A percentile compares a stretch with the other conserved stretches of the same genome.
Conservation (phyloP, 2,888 invertebrate species). For the Oligia fasciuncula region DNA sequence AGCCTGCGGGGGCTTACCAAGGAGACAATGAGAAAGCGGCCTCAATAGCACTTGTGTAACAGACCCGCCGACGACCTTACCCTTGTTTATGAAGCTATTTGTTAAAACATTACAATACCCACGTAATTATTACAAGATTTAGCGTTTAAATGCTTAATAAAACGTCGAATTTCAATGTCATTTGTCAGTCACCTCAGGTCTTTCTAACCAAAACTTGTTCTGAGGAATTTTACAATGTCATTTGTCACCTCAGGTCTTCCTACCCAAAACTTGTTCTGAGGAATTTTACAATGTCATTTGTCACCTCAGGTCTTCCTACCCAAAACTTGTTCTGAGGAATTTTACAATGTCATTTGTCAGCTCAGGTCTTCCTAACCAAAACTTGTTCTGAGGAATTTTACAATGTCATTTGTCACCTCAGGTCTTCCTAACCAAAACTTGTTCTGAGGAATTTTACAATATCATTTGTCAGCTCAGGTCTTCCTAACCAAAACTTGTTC, state of each 20-base stretch:
- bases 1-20: slow-evolving; percentile 60
- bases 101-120: slow-evolving; percentile 43
- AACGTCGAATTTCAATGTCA: not conserved
- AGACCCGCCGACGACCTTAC: slow-evolving; percentile 73
- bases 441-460: not conserved
- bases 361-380: too few species aligned
- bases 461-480: too few species aligned
- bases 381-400: too few species aligned
- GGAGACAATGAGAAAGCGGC: slow-evolving; percentile 77
- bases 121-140: slow-evolving; percentile 30
- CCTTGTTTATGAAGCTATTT: slow-evolving; percentile 52
- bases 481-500: too few species aligned
- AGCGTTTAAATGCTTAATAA: not conserved
- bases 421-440: too few species aligned
- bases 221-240: too few species aligned
- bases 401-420: too few species aligned
- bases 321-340: not conserved
- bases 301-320: too few species aligned
- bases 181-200: too few species aligned
- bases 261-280: too few species aligned
- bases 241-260: too few species aligned
- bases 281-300: not conserved
- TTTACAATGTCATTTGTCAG: not conserved
- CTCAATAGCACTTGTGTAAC: slow-evolving; percentile 68
- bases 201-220: too few species aligned